These are phyloP conservation scores for Troides helena DNA, from an alignment of 2,888 invertebrate species.

Conservation along the genomic window DNA sequence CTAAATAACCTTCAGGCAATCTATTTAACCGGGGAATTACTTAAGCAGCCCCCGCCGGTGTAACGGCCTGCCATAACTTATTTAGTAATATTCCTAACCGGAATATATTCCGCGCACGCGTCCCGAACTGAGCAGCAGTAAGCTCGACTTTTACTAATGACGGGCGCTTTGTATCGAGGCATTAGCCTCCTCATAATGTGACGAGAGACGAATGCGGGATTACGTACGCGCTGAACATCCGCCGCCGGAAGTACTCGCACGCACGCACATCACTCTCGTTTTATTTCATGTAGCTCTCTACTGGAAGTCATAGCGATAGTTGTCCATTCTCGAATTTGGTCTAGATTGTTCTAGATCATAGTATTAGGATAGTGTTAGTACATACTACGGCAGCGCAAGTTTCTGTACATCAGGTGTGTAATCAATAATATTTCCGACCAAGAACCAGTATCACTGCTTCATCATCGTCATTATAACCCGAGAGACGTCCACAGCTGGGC, in stretches of 20 bases:
- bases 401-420: no score
- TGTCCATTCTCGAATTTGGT: no score
- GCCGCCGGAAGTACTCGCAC: background rate
- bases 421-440: no score
- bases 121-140: conserved; percentile 21
- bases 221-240: conserved; percentile 34
- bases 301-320: no score
- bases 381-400: no score
- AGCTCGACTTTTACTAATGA: conserved; percentile 47
- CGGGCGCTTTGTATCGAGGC: conserved; percentile 54
- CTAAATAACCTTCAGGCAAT: no score
- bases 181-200: conserved; percentile 66
- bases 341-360: no score
- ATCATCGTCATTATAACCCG: no score
- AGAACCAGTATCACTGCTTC: no score
- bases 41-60: conserved; percentile 11
- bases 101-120: conserved; percentile 34
- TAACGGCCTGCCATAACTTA: conserved; percentile 19
- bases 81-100: conserved; percentile 23
- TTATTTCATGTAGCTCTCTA: no score
- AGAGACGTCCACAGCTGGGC: no score
- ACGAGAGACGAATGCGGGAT: conserved; percentile 64
- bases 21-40: background rate
- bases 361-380: no score
- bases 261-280: conserved; percentile 3